Conservation (phyloP, 2,113 vertebrate species). For the Thunnus maccoyii region DNA sequence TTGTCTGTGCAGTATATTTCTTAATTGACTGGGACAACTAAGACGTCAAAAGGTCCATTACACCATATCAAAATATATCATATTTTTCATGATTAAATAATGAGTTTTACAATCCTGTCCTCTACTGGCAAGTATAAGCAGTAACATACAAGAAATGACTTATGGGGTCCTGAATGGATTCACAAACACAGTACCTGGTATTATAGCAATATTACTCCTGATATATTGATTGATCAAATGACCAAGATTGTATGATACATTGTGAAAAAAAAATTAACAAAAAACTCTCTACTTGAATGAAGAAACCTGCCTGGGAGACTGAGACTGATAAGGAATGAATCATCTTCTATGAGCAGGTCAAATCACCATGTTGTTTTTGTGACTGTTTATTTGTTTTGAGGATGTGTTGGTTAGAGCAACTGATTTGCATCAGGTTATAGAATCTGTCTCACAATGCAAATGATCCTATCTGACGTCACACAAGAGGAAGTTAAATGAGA, state of each 20-base stretch:
- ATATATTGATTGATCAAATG: too few relatives aligned
- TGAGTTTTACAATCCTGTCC: neutral
- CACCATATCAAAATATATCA: too few relatives aligned
- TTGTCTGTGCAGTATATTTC: too few relatives aligned
- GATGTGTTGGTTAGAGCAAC: neutral
- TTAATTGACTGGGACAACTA: too few relatives aligned
- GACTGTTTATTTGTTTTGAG: too few relatives aligned
- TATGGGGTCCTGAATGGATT: neutral
- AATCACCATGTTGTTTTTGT: neutral
- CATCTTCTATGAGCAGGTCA: neutral
- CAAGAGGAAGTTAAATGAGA: neutral
- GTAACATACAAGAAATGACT: too few relatives aligned
- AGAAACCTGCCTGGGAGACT: neutral
- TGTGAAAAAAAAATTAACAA: too few relatives aligned
- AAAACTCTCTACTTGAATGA: too few relatives aligned
- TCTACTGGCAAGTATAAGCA: neutral
- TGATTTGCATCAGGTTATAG: neutral
- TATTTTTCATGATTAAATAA: neutral
- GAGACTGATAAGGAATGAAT: neutral
- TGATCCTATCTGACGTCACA: neutral
- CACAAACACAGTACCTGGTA: too few relatives aligned
- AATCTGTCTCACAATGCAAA: constrained; percentile 37
- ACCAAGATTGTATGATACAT: too few relatives aligned
- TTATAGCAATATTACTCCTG: too few relatives aligned
- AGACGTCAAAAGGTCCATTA: too few relatives aligned